These are phyloP conservation scores for Mallotus villosus DNA, from an alignment of 2,797 vertebrate species.

Conservation along the genomic window DNA sequence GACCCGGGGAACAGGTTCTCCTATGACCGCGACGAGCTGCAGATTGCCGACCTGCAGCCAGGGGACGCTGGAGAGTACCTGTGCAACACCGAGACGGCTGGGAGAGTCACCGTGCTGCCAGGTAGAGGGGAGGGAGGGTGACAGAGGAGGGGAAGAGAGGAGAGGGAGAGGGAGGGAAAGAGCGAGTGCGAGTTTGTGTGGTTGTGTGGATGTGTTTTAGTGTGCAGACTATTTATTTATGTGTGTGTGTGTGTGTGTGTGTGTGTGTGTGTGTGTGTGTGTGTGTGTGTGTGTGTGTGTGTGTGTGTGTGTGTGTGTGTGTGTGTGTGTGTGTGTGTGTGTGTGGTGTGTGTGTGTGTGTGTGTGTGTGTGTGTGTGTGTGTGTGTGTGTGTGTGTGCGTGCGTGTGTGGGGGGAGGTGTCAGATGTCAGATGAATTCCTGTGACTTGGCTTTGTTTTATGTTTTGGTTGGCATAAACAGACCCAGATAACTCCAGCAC, in stretches of 20 bases:
- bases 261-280: background rate
- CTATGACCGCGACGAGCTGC: constrained; percentile 42
- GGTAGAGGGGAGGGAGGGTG: constrained; percentile 26
- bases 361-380: constrained; percentile 14
- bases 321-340: background rate
- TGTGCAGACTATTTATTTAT: background rate
- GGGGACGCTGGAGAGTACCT: constrained; percentile 56
- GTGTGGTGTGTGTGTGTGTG: background rate
- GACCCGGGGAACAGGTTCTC: constrained; percentile 42
- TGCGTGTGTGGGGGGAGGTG: too few species aligned
- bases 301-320: constrained; percentile 12
- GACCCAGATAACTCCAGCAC: constrained; percentile 10
- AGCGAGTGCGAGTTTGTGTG: background rate
- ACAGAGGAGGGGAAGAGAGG: too few species aligned
- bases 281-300: background rate
- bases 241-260: constrained; percentile 18
- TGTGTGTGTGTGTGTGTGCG: constrained; percentile 17
- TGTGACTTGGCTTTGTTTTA: background rate
- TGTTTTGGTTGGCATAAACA: constrained; percentile 9
- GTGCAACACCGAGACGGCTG: constrained; percentile 49
- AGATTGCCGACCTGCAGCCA: constrained; percentile 54
- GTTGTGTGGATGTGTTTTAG: background rate
- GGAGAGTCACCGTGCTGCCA: constrained; percentile 36
- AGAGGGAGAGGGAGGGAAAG: too few species aligned
- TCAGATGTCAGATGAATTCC: too few species aligned